Evolutionary conservation across 2,797 vertebrate species (phyloP).

Genomic region (Phylloscopus collybita): DNA sequence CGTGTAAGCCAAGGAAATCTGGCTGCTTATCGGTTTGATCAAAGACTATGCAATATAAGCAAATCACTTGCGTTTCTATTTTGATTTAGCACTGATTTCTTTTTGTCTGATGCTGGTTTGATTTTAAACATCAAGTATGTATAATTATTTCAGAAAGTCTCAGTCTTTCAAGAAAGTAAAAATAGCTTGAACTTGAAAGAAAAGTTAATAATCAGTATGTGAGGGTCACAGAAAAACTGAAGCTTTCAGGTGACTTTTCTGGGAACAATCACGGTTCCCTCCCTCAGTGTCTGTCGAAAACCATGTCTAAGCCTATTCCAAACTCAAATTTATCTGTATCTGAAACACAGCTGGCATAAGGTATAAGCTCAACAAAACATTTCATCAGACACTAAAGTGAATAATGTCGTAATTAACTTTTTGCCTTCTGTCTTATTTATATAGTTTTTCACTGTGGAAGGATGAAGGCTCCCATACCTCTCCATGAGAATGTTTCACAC

Average conservation of each 20-base stretch:
- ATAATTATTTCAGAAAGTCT: background rate
- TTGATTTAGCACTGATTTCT: background rate
- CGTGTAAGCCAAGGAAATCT: fast-evolving
- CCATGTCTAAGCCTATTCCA: background rate
- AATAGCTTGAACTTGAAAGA: background rate
- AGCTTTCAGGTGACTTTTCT: background rate
- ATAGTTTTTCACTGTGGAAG: background rate
- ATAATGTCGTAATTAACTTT: background rate
- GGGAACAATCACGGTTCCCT: background rate
- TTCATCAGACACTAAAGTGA: background rate
- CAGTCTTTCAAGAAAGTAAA: background rate
- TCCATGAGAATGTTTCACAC: background rate
- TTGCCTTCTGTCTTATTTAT: background rate
- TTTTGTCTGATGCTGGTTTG: background rate
- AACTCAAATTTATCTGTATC: background rate
- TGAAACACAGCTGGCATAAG: background rate
- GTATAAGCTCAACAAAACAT: background rate
- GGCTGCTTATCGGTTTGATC: background rate
- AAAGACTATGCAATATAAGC: background rate
- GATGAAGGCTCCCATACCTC: background rate
- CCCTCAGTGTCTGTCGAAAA: background rate
- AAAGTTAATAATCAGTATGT: background rate
- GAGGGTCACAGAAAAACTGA: background rate
- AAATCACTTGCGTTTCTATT: background rate
- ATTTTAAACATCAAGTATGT: background rate